Evolutionary conservation across 2,888 invertebrate genomes (phyloP), one percentile per base, ranked within the genome.

Genomic region (Ormyrus labotus): DNA sequence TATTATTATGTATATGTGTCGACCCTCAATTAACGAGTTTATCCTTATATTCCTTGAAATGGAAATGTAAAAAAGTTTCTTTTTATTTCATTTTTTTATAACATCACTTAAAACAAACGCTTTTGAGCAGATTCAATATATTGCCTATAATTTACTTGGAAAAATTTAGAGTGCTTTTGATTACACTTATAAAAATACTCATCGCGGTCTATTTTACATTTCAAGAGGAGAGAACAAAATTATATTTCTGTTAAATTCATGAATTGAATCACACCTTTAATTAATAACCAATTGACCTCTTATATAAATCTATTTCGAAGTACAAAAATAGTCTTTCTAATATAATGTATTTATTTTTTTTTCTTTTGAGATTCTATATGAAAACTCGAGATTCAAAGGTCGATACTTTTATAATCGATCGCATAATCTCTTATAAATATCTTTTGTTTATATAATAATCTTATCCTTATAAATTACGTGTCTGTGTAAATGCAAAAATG

Each of bases 301-400:
- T 60, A 53, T 79, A 70, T 70, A 70, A 75, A 80, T 74, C 74
- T 80, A 75, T 67, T 64, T 69, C 34, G 70, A 75, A 75, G 80
- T 80, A 80, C 55, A 80, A 80, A 80, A 80, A 80, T 80, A 80
- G 65, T 67, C n/a, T 75, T 75, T 75, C 50, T 78, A 73, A 75
- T 80, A 76, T 63, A 80, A 80, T 79, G 78, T 73, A 79, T 57
- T 65, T 73, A 47, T 72, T 71, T 65, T 74, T 60, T 63, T 68
- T 45, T 13, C 57, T 75, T 60, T 67, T 72, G 60, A 77, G 57
- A 11, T 63, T 57, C 72, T 67, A 58, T 80, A 70, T 64, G 69
- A 80, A 80, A 80, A 75, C 71, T 80, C 75, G 80, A 80, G 65
- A 80, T 80, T 75, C 67, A 75, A 80, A 80, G 75, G 63, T 80